Percentiles rank a stretch among this genome's conserved stretches.
Evolutionary conservation across 2,113 vertebrate genomes (phyloP).

Genomic region (Sinocyclocheilus rhinocerous): DNA sequence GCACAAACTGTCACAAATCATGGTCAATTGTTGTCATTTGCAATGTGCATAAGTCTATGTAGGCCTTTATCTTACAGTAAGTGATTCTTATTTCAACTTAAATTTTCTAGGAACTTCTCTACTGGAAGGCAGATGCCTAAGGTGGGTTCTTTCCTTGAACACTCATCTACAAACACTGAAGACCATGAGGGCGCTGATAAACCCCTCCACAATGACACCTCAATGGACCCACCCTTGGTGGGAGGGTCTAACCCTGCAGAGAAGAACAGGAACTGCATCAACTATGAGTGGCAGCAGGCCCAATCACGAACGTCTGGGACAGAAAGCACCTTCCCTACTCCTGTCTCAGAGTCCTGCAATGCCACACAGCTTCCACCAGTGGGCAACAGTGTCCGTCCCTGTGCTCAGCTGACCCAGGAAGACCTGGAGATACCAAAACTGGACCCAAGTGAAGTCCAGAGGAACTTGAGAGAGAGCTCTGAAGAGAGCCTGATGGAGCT

Average conservation of each 20-base stretch:
- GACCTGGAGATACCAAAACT: conserved; percentile 92
- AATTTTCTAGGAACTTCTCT: conserved; percentile 82
- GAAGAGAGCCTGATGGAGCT: conserved; percentile 92
- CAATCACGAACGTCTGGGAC: conserved; percentile 77
- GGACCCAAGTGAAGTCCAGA: conserved; percentile 91
- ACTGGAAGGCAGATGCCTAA: conserved; percentile 82
- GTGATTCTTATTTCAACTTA: conserved; percentile 37
- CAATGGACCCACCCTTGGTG: conserved; percentile 66
- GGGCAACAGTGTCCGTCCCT: conserved; percentile 77
- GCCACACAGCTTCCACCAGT: conserved; percentile 61
- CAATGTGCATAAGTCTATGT: not conserved
- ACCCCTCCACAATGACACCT: conserved; percentile 83
- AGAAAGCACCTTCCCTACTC: conserved; percentile 79
- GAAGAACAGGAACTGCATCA: conserved; percentile 93
- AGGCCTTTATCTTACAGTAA: not conserved
- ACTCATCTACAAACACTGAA: conserved; percentile 87
- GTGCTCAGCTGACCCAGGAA: conserved; percentile 88
- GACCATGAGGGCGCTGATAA: conserved; percentile 86
- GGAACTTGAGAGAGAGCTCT: conserved; percentile 91
- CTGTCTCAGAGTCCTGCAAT: conserved; percentile 74
- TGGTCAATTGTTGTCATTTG: not conserved
- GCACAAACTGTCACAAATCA: not conserved
- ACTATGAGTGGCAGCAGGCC: conserved; percentile 89
- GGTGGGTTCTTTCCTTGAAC: conserved; percentile 83
- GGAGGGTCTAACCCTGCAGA: conserved; percentile 70